A percentile compares a stretch with the other conserved stretches of the same genome.
Evolutionary conservation across 2,888 invertebrate genomes (phyloP).

Genomic region (Aporophyla nigra): DNA sequence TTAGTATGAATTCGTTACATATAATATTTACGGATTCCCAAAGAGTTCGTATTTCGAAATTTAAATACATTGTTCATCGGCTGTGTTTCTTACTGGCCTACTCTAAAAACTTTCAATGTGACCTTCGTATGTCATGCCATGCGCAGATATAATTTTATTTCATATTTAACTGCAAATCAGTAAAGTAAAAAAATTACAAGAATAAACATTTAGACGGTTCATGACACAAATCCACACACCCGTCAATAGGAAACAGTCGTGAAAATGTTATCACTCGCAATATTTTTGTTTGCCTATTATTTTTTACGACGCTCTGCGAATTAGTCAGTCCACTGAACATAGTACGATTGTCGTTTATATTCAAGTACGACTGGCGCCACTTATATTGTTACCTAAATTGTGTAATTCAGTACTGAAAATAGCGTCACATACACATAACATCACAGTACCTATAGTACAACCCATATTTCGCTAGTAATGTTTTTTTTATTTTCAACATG

Average conservation of each 20-base stretch:
- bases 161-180: no score
- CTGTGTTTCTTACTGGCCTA: no score
- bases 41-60: no score
- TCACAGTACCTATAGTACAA: neutral
- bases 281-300: conserved; percentile 41
- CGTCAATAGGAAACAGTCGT: conserved; percentile 16
- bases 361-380: conserved; percentile 29
- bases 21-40: no score
- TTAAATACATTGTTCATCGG: no score
- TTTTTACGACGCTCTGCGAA: conserved; percentile 44
- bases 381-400: neutral
- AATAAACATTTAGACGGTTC: no score
- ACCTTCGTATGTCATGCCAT: no score
- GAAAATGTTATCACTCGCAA: conserved; percentile 25
- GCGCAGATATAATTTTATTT: no score
- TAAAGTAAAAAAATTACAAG: no score
- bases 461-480: neutral
- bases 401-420: conserved; percentile 3
- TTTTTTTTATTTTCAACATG: no score
- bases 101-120: no score
- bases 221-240: neutral
- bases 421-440: neutral
- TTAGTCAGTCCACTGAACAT: conserved; percentile 16
- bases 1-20: no score
- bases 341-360: conserved; percentile 16